A percentile compares a stretch with the other conserved stretches of the same genome.
Evolutionary conservation across 2,888 invertebrate species (phyloP).

Genomic region (Noctua fimbriata): DNA sequence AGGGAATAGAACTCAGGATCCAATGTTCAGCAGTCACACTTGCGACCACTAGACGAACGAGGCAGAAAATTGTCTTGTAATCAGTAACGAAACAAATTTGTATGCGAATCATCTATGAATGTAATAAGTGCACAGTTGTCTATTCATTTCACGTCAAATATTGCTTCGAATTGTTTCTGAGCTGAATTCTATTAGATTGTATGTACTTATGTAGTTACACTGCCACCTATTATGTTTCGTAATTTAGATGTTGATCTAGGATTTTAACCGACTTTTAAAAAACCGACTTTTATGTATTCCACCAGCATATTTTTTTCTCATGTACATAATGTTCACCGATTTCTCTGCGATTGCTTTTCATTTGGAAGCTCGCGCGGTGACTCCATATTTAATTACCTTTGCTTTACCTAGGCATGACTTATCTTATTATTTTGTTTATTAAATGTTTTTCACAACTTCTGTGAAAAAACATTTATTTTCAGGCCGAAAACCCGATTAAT

Average conservation of each 20-base stretch:
- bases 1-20: background rate
- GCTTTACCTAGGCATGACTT: too few relatives aligned
- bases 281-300: too few relatives aligned
- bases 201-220: background rate
- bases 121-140: background rate
- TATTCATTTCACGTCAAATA: constrained; percentile 27
- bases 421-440: too few relatives aligned
- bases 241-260: background rate
- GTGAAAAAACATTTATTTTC: too few relatives aligned
- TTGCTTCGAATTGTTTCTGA: constrained; percentile 37
- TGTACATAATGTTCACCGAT: too few relatives aligned
- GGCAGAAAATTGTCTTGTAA: background rate
- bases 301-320: too few relatives aligned
- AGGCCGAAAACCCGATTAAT: too few relatives aligned
- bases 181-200: background rate
- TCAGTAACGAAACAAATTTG: constrained; percentile 15
- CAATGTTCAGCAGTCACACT: background rate
- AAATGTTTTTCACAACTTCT: too few relatives aligned
- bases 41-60: background rate
- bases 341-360: too few relatives aligned
- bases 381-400: too few relatives aligned
- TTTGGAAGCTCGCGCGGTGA: too few relatives aligned
- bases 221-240: background rate
- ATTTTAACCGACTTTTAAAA: background rate
- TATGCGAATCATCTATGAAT: constrained; percentile 28